phyloP scores from a whole-genome alignment of 2,888 invertebrate genomes.

The Leptura quadrifasciata region DNA sequence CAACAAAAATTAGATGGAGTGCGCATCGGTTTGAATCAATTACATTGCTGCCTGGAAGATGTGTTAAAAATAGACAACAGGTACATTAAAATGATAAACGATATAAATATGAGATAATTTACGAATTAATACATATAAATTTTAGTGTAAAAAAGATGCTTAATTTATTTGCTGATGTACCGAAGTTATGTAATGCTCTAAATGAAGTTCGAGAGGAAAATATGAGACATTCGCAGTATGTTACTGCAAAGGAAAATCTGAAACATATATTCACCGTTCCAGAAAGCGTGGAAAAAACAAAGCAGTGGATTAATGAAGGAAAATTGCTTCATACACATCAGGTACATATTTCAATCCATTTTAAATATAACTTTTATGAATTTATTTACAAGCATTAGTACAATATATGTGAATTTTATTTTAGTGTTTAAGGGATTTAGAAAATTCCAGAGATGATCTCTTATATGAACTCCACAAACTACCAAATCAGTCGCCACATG shows the following conservation, averaged over 20 bases:
- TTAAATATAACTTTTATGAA: background rate
- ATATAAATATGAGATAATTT: background rate
- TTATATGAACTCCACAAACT: slow-evolving; percentile 95
- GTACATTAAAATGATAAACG: slow-evolving; percentile 65
- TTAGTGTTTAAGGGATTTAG: slow-evolving; percentile 93
- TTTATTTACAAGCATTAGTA: background rate
- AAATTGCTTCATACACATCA: slow-evolving; percentile 96
- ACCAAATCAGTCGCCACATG: slow-evolving; percentile 92
- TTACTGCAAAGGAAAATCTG: slow-evolving; percentile 97
- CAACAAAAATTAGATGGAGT: slow-evolving; percentile 99
- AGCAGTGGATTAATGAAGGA: slow-evolving; percentile 95
- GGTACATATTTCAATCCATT: slow-evolving; percentile 68
- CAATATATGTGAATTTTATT: slow-evolving; percentile 58
- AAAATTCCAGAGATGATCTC: slow-evolving; percentile 96
- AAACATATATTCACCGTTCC: slow-evolving; percentile 99
- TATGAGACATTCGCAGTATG: slow-evolving; percentile 95
- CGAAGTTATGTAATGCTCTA: slow-evolving; percentile 86
- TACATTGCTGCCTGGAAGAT: slow-evolving; percentile 90
- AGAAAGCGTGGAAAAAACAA: slow-evolving; percentile 95
- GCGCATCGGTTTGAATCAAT: slow-evolving; percentile 91
- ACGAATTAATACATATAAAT: slow-evolving; percentile 10
- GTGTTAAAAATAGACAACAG: slow-evolving; percentile 82
- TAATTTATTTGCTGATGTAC: slow-evolving; percentile 84
- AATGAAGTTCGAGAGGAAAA: slow-evolving; percentile 94
- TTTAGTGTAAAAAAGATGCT: slow-evolving; percentile 87